phyloP scores from a whole-genome alignment of 2,113 vertebrate genomes.

The Hylia prasina region DNA sequence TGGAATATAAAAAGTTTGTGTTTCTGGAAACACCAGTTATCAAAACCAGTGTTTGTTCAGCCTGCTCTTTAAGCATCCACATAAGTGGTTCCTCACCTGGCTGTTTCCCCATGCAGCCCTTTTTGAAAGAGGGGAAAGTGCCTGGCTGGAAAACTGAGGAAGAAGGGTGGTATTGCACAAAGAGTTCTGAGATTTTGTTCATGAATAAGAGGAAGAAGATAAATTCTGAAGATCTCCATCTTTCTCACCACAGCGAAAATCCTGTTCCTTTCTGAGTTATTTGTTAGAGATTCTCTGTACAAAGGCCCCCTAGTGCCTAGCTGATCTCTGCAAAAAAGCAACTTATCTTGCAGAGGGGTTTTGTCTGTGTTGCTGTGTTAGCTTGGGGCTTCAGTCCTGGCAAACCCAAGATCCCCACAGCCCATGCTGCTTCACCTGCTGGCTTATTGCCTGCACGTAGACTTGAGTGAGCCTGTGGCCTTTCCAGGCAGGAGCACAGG shows the following conservation, averaged over 20 bases:
- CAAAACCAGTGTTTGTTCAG: not conserved
- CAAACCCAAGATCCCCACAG: rapidly evolving
- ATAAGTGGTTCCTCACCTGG: not conserved
- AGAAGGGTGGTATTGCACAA: not conserved
- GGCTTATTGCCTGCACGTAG: not conserved
- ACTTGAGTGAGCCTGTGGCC: not conserved
- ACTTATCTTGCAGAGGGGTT: not conserved
- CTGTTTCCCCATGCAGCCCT: not conserved
- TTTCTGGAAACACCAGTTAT: not conserved
- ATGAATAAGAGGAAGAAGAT: not conserved
- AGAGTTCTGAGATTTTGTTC: not conserved
- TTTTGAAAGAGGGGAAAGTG: not conserved
- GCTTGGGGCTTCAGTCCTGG: not conserved
- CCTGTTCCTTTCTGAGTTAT: not conserved
- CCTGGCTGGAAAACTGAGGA: not conserved
- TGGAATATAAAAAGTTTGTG: not conserved
- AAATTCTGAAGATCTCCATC: not conserved
- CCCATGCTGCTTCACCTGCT: not conserved
- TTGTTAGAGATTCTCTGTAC: not conserved
- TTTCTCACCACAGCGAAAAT: not conserved
- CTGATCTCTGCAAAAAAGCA: not conserved
- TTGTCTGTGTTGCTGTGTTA: not conserved
- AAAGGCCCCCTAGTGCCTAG: not conserved
- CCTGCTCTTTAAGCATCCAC: not conserved
- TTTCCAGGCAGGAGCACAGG: not conserved